A percentile compares a stretch with the other conserved stretches of the same genome.
Evolutionary conservation across 2,113 vertebrate species (phyloP).

Genomic region (Alligator mississippiensis): DNA sequence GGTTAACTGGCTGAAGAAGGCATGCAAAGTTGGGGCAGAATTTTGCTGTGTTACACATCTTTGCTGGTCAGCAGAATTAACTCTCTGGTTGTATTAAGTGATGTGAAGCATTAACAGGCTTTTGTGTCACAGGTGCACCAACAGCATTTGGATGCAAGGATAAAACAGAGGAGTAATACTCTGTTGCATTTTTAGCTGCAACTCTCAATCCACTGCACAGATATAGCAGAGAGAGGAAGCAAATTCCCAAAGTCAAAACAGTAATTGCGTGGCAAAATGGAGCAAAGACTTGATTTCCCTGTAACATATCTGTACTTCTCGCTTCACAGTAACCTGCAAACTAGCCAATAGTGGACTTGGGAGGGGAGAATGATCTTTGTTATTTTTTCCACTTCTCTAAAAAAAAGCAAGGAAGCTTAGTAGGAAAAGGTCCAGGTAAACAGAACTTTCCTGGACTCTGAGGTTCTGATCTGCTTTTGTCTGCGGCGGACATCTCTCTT

Average conservation of each 20-base stretch:
- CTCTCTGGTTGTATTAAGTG: neutral
- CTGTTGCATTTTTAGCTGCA: neutral
- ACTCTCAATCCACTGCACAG: neutral
- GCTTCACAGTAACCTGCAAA: neutral
- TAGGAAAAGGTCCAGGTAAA: neutral
- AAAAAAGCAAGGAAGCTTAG: neutral
- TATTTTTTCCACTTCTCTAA: neutral
- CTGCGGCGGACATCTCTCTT: neutral
- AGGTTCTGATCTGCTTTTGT: neutral
- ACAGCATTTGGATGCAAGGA: neutral
- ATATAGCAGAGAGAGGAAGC: neutral
- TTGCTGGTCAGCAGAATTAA: rapidly evolving
- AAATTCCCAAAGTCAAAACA: neutral
- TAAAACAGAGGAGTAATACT: neutral
- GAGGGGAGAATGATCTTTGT: neutral
- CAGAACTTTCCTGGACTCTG: neutral
- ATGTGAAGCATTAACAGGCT: neutral
- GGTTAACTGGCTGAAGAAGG: neutral
- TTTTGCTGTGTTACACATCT: rapidly evolving
- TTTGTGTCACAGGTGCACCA: neutral
- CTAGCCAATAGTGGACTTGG: neutral
- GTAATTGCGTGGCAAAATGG: neutral
- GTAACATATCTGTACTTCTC: neutral
- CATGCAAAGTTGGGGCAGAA: rapidly evolving
- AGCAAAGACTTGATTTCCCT: neutral